Evolutionary conservation across 2,113 vertebrate species (phyloP), one percentile per base, ranked within the genome.

Genomic region (Tetraodon nigroviridis): DNA sequence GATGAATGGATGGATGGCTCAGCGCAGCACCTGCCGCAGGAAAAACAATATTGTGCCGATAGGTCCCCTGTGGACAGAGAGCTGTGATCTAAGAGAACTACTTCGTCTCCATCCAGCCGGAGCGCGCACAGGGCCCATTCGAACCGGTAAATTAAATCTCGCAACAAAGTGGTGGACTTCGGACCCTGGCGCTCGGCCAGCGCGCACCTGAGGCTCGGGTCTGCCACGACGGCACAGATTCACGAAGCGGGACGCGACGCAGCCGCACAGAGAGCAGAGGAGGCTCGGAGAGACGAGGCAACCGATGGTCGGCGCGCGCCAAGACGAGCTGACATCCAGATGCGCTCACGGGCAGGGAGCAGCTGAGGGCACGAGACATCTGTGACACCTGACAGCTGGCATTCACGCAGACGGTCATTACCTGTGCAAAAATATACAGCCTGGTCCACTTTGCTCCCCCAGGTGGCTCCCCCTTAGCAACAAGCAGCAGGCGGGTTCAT

Each of bases 401-500:
- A 27, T 27, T 27, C 29, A 69, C 48, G 69, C 69, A 78, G 75
- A 55, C 80, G 50, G 75, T 73, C 75, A 77, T 90, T 90, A 90
- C 89, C 89, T 90, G 82, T 70, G 78, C 76, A 78, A 83, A 76
- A 84, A 83, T 37, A 78, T 51, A 76, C 73, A 41, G 81, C 51
- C 76, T 59, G 53, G 86, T 89, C 83, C 79, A 78, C 84, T 84
- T 72, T 77, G 78, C 73, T 86, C 70, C 71, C 76, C 79, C 57
- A 68, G 68, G 49, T 72, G 66, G 73, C 78, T 84, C 77, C 86
- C 80, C 85, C 87, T 89, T 89, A 90, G 87, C 87, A 89, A 90
- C 87, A 84, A 84, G 84, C 83, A 75, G 82, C 84, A 78, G 82
- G 73, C 76, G 71, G 84, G 84, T 85, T 87, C 89, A 90, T 88